phyloP scores from a whole-genome alignment of 2,888 invertebrate genomes.

The Eupithecia subfuscata region DNA sequence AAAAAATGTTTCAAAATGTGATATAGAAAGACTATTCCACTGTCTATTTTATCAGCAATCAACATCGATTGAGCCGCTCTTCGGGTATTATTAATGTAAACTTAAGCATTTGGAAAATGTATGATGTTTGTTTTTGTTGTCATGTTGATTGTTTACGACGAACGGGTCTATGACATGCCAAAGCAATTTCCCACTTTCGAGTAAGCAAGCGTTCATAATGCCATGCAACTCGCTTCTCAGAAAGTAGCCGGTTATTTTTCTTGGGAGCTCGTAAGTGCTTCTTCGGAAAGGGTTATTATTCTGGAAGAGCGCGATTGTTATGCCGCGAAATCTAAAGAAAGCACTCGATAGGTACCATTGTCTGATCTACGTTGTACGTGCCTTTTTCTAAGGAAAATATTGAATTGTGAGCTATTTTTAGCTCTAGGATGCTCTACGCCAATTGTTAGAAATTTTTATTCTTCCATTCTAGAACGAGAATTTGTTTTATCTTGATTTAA shows the following conservation, averaged over 20 bases:
- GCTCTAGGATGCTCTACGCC: not conserved
- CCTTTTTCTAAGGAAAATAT: not conserved
- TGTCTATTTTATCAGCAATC: not conserved
- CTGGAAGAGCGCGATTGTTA: conserved; percentile 24
- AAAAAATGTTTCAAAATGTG: not conserved
- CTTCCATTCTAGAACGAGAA: not conserved
- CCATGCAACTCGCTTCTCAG: not conserved
- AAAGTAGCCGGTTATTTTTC: conserved; percentile 27
- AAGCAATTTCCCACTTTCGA: not conserved
- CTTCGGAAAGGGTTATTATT: conserved; percentile 24
- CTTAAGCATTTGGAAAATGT: not conserved
- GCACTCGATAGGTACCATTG: conserved; percentile 4
- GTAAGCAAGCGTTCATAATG: not conserved
- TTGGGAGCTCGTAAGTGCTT: conserved; percentile 27
- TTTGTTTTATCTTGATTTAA: not conserved
- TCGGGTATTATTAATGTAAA: not conserved
- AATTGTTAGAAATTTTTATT: not conserved
- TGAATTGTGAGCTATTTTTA: not conserved
- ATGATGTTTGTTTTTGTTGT: not conserved
- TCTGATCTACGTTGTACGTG: not conserved
- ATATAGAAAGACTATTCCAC: no score
- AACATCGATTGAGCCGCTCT: not conserved
- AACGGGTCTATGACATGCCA: not conserved
- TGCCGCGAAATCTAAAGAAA: conserved; percentile 11
- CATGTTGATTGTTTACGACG: not conserved